Evolutionary conservation across 2,113 vertebrate genomes (phyloP), one percentile per base, ranked within the genome.

Genomic region (Hydrolagus affinis): DNA sequence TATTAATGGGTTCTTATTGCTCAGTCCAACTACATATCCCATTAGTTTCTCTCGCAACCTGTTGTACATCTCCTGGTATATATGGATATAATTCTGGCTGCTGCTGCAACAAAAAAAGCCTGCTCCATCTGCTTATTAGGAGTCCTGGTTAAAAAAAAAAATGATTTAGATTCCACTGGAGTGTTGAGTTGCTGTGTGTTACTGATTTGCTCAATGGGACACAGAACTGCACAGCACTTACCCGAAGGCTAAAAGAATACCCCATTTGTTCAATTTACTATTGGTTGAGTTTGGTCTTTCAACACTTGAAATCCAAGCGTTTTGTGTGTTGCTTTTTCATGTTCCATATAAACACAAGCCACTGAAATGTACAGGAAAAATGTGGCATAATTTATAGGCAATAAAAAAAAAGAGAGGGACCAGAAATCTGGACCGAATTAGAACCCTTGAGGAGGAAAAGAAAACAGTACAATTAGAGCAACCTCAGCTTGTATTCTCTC

Each of bases 361-460:
- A 25, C 57, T 62, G 25, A 60, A 78, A 78, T 25, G 23, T 80
- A 62, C 14, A 64, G 76, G 3, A 30, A 78, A 78, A 28, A 28
- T 15, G 25, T 78, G 59, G 23, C 74, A 77, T 59, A 28, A 80
- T 78, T 78, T 78, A 77, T 59, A 25, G n/a, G 12, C 75, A 78
- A 23, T 80, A 30, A 62, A 25, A 62, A 11, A 9, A 30, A 62
- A 25, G 25, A 11, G 3, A 60, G 21, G 71, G 8, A 75, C 17
- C 44, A 75, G 28, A 28, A 25, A 64, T 17, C 77, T 80, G 59
- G 59, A 80, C 21, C 64, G 23, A 80, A 80, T 80, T 80, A 80
- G 77, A 80, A 10, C 23, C 59, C 23, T 60, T 10, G 12, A 14
- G 3, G 60, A 23, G 25, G 14, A 6, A 15, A 17, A 64, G 19